phyloP scores from a whole-genome alignment of 2,888 invertebrate species.

The Meiosimyza platycephala region DNA sequence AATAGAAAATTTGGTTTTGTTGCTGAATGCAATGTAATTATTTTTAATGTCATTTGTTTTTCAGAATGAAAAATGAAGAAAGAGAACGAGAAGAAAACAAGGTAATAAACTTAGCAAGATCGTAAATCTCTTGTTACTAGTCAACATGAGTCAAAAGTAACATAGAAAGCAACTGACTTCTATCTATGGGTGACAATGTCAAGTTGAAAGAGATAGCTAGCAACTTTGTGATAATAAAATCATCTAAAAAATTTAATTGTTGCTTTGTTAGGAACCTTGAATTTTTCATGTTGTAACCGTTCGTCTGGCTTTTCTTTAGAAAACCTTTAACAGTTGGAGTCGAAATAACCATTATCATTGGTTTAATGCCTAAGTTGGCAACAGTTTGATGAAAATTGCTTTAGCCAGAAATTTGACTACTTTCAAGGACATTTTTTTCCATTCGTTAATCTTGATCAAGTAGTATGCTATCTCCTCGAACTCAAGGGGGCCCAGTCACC shows the following conservation, averaged over 20 bases:
- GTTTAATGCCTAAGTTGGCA: too few species aligned
- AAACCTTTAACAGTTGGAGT: too few species aligned
- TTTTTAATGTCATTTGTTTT: conserved; percentile 17
- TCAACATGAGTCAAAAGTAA: neutral
- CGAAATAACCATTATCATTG: too few species aligned
- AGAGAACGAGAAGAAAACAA: neutral
- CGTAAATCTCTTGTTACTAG: conserved; percentile 10
- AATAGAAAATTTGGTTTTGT: neutral
- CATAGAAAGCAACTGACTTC: neutral
- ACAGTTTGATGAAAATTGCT: too few species aligned
- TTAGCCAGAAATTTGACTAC: too few species aligned
- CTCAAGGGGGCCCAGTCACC: too few species aligned
- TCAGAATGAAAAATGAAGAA: neutral
- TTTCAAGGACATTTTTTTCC: too few species aligned
- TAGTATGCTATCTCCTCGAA: too few species aligned
- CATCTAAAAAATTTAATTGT: neutral
- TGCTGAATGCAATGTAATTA: conserved; percentile 14
- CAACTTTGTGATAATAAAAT: conserved; percentile 8
- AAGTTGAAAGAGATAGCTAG: neutral
- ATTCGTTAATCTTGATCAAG: too few species aligned
- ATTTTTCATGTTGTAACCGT: too few species aligned
- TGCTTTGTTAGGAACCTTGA: too few species aligned
- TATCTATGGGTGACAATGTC: neutral
- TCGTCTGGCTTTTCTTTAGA: too few species aligned
- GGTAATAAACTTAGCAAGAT: conserved; percentile 17